Percentiles rank a stretch among this genome's conserved stretches.
These are phyloP conservation scores for Cacoxenus indagator DNA, from an alignment of 2,888 invertebrate species.

Conservation along the genomic window DNA sequence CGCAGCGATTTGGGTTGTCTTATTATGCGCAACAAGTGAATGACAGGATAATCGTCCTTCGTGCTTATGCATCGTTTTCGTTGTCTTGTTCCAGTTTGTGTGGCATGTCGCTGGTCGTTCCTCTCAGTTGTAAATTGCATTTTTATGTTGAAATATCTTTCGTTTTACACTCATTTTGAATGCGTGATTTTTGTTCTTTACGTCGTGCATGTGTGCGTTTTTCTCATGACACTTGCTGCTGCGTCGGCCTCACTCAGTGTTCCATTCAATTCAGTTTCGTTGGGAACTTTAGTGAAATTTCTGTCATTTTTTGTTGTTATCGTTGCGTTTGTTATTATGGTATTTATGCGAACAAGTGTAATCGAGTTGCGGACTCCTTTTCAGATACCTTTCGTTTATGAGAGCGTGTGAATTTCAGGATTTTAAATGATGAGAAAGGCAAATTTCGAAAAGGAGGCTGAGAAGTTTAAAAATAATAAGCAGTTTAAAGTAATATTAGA, in stretches of 20 bases:
- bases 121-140: constrained; percentile 56
- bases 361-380: constrained; percentile 46
- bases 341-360: constrained; percentile 59
- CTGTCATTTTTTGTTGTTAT: constrained; percentile 24
- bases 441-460: background rate
- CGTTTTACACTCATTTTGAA: constrained; percentile 45
- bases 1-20: background rate
- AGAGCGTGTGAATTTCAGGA: constrained; percentile 58
- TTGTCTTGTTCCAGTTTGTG: constrained; percentile 34
- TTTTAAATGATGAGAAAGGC: constrained; percentile 48
- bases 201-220: constrained; percentile 41
- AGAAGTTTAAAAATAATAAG: too few relatives aligned
- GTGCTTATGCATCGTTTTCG: constrained; percentile 1
- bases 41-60: constrained; percentile 59
- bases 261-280: constrained; percentile 22
- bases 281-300: constrained; percentile 5
- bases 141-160: constrained; percentile 52
- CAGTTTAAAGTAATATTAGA: too few relatives aligned
- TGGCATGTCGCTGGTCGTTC: constrained; percentile 57
- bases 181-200: constrained; percentile 57
- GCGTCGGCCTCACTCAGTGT: constrained; percentile 46
- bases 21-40: constrained; percentile 56
- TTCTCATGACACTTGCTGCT: constrained; percentile 18
- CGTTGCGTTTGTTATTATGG: constrained; percentile 35
- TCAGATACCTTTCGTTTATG: background rate